Evolutionary conservation across 2,113 vertebrate species (phyloP).

Genomic region (Cathartes aura): DNA sequence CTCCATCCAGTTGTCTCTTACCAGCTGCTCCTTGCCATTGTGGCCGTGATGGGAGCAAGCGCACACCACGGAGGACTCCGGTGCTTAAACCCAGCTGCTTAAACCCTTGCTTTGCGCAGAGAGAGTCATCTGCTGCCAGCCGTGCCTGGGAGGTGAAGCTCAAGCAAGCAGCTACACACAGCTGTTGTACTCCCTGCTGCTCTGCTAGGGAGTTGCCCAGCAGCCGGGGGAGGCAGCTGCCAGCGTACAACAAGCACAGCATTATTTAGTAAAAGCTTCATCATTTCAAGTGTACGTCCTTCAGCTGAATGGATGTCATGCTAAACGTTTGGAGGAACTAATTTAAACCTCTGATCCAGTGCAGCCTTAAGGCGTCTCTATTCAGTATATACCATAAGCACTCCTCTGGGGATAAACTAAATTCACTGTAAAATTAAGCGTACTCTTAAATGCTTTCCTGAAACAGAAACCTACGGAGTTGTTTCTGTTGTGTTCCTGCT

Average conservation of each 20-base stretch:
- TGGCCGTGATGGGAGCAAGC: fast-evolving
- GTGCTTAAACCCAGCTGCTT: background rate
- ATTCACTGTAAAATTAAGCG: background rate
- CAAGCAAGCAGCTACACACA: background rate
- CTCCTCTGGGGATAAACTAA: background rate
- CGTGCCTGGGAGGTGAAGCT: fast-evolving
- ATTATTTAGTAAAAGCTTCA: fast-evolving
- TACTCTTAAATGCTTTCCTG: background rate
- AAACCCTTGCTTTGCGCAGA: background rate
- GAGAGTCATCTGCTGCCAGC: fast-evolving
- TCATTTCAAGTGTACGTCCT: background rate
- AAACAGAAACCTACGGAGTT: background rate
- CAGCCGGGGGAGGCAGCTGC: background rate
- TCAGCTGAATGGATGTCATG: background rate
- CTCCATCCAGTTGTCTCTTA: background rate
- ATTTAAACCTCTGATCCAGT: no score
- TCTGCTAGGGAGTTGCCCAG: fast-evolving
- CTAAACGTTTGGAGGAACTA: background rate
- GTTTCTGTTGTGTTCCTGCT: background rate
- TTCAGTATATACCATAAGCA: fast-evolving
- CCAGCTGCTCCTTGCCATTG: fast-evolving
- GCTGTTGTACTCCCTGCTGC: background rate
- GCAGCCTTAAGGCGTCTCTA: no score
- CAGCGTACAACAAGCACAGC: fast-evolving
- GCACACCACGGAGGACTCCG: fast-evolving